Evolutionary conservation across 1,140 invertebrate genomes (phyloP).

Genomic region (Idris sp.): DNA sequence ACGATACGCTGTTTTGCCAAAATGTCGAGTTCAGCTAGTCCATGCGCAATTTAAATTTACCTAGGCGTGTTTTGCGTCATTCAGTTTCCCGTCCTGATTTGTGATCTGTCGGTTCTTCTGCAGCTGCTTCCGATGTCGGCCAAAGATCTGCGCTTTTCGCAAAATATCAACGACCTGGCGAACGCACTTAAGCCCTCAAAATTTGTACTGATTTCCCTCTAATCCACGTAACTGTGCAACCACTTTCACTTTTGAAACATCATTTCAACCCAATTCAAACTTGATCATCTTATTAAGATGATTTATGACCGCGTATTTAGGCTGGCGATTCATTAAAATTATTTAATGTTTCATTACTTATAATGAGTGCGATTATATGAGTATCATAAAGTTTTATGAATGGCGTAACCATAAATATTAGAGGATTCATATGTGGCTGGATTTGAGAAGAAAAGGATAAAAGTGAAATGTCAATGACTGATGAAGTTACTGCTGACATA

Average conservation of each 20-base stretch:
- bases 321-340: constrained; percentile 3
- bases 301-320: background rate
- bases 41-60: constrained; percentile 77
- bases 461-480: too few relatives aligned
- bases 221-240: constrained; percentile 4
- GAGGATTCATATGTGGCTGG: too few relatives aligned
- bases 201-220: constrained; percentile 27
- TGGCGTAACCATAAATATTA: too few relatives aligned
- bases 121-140: constrained; percentile 71
- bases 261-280: background rate
- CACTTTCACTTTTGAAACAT: constrained; percentile 25
- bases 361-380: too few relatives aligned
- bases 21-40: constrained; percentile 65
- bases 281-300: constrained; percentile 7
- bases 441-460: too few relatives aligned
- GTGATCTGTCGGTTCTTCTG: constrained; percentile 67
- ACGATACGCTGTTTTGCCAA: constrained; percentile 64
- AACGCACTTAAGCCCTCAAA: constrained; percentile 62
- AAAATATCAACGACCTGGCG: constrained; percentile 71
- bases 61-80: constrained; percentile 75
- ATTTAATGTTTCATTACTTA: background rate
- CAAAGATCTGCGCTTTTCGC: constrained; percentile 67
- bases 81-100: constrained; percentile 73
- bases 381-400: too few relatives aligned
- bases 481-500: too few relatives aligned